Evolutionary conservation across 2,797 vertebrate genomes (phyloP).

Genomic region (Phataginus tricuspis): DNA sequence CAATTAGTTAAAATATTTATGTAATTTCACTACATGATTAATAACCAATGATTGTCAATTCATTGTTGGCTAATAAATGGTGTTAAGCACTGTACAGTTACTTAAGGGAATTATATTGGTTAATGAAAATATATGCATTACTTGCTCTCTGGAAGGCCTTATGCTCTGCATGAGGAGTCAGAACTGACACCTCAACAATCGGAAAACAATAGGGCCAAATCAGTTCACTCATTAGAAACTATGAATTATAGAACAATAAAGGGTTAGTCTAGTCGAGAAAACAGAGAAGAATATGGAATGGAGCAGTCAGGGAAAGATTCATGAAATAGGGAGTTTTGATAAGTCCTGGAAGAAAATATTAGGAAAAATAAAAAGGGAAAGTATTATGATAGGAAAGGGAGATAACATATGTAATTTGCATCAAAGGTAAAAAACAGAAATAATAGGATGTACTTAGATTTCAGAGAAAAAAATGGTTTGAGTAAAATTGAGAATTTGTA

Average conservation of each 20-base stretch:
- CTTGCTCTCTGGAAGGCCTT: not conserved
- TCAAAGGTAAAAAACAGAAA: not conserved
- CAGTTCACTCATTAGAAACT: not conserved
- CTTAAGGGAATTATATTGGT: not conserved
- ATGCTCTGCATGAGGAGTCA: not conserved
- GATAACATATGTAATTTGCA: not conserved
- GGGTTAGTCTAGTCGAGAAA: not conserved
- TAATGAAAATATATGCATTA: not conserved
- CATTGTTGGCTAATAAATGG: not conserved
- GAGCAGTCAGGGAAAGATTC: not conserved
- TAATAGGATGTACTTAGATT: not conserved
- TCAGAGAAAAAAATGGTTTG: not conserved
- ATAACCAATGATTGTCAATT: not conserved
- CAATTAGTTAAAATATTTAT: conserved; percentile 3
- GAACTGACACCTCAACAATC: not conserved
- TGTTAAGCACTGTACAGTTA: not conserved
- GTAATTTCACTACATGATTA: not conserved
- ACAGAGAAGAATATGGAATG: not conserved
- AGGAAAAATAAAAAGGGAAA: not conserved
- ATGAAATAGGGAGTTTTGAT: not conserved
- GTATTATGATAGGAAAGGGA: not conserved
- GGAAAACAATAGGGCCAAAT: not conserved
- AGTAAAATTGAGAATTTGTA: not conserved
- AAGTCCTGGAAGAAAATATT: not conserved
- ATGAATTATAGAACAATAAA: not conserved